Percentiles rank a stretch among this genome's conserved stretches.
phyloP scores from a whole-genome alignment of 1,140 invertebrate species.

The Pogonognathellus flavescens region DNA sequence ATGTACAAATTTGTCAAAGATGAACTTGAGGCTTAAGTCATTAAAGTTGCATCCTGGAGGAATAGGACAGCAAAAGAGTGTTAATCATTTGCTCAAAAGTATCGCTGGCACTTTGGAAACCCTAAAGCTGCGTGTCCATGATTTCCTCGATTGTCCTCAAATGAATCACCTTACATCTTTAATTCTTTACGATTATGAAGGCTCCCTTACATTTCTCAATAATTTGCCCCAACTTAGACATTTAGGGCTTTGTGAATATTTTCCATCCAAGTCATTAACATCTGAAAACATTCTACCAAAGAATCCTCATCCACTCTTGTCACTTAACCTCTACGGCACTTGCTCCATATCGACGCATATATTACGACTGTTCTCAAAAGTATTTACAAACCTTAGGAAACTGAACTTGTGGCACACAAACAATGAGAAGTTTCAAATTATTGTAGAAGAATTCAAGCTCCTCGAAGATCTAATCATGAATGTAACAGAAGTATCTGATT shows the following conservation, averaged over 20 bases:
- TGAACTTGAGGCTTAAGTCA: conserved; percentile 25
- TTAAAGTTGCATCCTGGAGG: conserved; percentile 53
- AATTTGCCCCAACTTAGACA: conserved; percentile 34
- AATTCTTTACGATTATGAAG: conserved; percentile 60
- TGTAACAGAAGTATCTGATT: conserved; percentile 54
- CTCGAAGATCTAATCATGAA: conserved; percentile 57
- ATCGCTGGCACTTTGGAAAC: background rate
- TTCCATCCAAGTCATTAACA: conserved; percentile 51
- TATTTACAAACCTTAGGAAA: conserved; percentile 49
- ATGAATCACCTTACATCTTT: conserved; percentile 18
- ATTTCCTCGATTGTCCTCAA: conserved; percentile 44
- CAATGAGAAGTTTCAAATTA: conserved; percentile 55
- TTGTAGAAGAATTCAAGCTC: conserved; percentile 38
- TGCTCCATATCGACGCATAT: conserved; percentile 53
- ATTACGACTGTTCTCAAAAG: conserved; percentile 34
- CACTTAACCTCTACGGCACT: conserved; percentile 56
- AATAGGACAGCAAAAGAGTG: conserved; percentile 37
- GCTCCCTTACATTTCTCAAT: conserved; percentile 52
- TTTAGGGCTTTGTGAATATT: conserved; percentile 59
- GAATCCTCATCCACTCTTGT: conserved; percentile 22
- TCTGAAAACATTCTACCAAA: conserved; percentile 58
- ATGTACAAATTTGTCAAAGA: conserved; percentile 37
- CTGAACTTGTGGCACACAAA: conserved; percentile 57
- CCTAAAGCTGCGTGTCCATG: conserved; percentile 53
- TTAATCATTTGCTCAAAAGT: conserved; percentile 42